Conservation (phyloP, 2,113 vertebrate species). For the Cynocephalus volans region DNA sequence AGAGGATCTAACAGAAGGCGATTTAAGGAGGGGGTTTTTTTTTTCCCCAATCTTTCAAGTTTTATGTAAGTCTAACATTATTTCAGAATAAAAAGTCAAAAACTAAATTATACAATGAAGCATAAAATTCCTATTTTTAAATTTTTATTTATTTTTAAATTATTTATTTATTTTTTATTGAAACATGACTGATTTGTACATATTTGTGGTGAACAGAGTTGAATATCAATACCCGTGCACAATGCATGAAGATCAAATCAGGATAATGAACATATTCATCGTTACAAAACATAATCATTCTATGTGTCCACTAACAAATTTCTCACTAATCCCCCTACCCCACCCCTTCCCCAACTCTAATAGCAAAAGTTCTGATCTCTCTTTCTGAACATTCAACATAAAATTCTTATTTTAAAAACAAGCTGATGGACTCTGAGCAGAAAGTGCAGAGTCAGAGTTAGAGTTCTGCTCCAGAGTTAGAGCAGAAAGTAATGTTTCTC, state of each 20-base stretch:
- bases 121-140: neutral
- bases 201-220: too few relatives aligned
- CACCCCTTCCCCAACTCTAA: too few relatives aligned
- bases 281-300: too few relatives aligned
- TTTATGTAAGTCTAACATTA: neutral
- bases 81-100: neutral
- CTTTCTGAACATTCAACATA: neutral
- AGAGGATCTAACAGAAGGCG: neutral
- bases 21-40: neutral
- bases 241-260: too few relatives aligned
- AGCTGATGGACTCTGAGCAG: conserved; percentile 70
- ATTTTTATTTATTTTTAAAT: neutral
- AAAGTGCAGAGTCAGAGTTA: conserved; percentile 56
- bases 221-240: too few relatives aligned
- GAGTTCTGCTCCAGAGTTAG: conserved; percentile 44
- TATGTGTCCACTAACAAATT: too few relatives aligned
- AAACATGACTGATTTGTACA: too few relatives aligned
- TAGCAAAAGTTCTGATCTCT: too few relatives aligned
- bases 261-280: too few relatives aligned
- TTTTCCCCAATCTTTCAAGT: neutral
- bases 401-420: conserved; percentile 40
- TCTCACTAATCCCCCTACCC: too few relatives aligned
- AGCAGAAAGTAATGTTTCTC: conserved; percentile 83
- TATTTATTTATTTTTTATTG: too few relatives aligned
- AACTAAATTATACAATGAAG: neutral